Evolutionary conservation across 1,140 invertebrate genomes (phyloP).

Genomic region (Saccostrea cuccullata): DNA sequence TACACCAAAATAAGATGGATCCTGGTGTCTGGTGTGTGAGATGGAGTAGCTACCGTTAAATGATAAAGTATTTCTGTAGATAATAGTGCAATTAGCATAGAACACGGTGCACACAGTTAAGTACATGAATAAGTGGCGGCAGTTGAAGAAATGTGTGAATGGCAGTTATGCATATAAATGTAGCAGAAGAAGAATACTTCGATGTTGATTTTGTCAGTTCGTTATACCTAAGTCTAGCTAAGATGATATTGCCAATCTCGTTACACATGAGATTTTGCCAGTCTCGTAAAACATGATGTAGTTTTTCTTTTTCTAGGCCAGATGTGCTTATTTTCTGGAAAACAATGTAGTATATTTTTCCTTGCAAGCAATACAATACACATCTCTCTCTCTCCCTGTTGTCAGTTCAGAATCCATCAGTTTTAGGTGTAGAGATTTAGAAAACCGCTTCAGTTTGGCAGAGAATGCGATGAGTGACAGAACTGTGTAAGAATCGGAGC

Average conservation of each 20-base stretch:
- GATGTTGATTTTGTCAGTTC: neutral
- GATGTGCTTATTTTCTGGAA: constrained; percentile 27
- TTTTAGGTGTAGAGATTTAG: no score
- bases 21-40: no score
- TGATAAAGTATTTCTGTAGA: no score
- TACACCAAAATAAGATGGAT: no score
- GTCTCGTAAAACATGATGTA: neutral
- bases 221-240: neutral
- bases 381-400: neutral
- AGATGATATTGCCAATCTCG: neutral
- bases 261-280: neutral
- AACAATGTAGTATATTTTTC: constrained; percentile 18
- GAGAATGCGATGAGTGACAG: neutral
- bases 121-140: neutral
- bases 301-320: neutral
- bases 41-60: no score
- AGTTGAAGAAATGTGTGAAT: neutral
- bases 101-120: neutral
- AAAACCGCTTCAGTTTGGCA: no score
- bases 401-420: no score
- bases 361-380: constrained; percentile 1
- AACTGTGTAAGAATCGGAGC: neutral
- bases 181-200: neutral
- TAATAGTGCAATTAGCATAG: neutral
- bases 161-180: neutral